These are phyloP conservation scores for Suncus etruscus DNA, from an alignment of 2,113 vertebrate genomes.

Conservation along the genomic window DNA sequence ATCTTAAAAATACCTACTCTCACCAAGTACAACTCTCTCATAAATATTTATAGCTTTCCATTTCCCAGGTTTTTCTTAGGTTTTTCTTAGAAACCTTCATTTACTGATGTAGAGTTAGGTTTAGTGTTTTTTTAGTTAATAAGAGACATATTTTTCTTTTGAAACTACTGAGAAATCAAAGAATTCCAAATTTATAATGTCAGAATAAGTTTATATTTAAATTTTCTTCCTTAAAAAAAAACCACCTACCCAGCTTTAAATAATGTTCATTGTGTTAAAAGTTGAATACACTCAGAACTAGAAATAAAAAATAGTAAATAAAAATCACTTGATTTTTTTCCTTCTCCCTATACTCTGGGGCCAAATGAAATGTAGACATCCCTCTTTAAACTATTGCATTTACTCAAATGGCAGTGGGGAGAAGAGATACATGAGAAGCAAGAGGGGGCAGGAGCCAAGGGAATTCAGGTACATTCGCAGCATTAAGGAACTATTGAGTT, in stretches of 20 bases:
- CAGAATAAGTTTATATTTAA: not conserved
- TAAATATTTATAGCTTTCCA: constrained; percentile 73
- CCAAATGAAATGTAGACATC: too few relatives aligned
- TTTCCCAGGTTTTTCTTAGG: constrained; percentile 56
- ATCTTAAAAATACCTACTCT: constrained; percentile 65
- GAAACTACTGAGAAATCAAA: constrained; percentile 49
- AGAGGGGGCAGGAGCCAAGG: too few relatives aligned
- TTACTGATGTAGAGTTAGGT: not conserved
- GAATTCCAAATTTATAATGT: not conserved
- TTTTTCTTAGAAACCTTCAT: constrained; percentile 41
- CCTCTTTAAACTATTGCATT: too few relatives aligned
- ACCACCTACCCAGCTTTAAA: not conserved
- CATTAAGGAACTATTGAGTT: too few relatives aligned
- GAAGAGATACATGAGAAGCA: too few relatives aligned
- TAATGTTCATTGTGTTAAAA: constrained; percentile 54
- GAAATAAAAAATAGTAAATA: constrained; percentile 53
- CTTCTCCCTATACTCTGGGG: too few relatives aligned
- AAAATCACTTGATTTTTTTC: not conserved
- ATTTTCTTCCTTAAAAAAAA: not conserved
- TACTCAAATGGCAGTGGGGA: too few relatives aligned
- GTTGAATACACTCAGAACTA: not conserved
- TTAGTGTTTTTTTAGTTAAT: constrained; percentile 23
- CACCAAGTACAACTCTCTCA: constrained; percentile 60
- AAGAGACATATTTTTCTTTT: constrained; percentile 64
- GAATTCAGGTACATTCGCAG: too few relatives aligned